phyloP scores from a whole-genome alignment of 2,797 vertebrate species.

The Melanogrammus aeglefinus region DNA sequence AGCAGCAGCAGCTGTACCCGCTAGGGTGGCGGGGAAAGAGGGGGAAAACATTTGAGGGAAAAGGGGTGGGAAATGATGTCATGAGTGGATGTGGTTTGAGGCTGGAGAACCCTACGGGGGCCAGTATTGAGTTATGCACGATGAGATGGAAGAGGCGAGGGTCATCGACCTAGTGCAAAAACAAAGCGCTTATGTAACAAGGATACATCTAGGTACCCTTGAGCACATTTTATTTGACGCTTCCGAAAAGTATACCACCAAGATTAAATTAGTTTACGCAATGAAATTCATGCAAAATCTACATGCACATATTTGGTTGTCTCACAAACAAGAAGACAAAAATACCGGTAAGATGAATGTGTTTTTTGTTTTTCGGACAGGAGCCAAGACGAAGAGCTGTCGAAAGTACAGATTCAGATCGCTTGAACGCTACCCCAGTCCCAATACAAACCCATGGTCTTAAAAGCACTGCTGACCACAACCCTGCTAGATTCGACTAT shows the following conservation, averaged over 20 bases:
- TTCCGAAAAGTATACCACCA: background rate
- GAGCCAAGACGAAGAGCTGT: background rate
- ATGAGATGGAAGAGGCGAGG: background rate
- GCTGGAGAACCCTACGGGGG: background rate
- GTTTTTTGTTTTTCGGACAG: no score
- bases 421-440: background rate
- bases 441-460: no score
- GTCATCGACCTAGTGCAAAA: background rate
- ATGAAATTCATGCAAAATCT: background rate
- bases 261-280: background rate
- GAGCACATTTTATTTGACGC: background rate
- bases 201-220: background rate
- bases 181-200: background rate
- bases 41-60: background rate
- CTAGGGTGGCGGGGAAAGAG: slow-evolving; percentile 61
- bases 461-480: background rate
- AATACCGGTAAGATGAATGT: background rate
- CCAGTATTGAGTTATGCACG: no score
- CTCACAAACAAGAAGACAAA: background rate
- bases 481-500: background rate
- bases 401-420: background rate
- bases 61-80: background rate
- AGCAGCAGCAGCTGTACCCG: slow-evolving; percentile 92
- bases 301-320: background rate
- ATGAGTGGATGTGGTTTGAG: background rate